These are phyloP conservation scores for Bursaphelenchus okinawaensis DNA, from an alignment of 2,888 invertebrate species.

Conservation along the genomic window DNA sequence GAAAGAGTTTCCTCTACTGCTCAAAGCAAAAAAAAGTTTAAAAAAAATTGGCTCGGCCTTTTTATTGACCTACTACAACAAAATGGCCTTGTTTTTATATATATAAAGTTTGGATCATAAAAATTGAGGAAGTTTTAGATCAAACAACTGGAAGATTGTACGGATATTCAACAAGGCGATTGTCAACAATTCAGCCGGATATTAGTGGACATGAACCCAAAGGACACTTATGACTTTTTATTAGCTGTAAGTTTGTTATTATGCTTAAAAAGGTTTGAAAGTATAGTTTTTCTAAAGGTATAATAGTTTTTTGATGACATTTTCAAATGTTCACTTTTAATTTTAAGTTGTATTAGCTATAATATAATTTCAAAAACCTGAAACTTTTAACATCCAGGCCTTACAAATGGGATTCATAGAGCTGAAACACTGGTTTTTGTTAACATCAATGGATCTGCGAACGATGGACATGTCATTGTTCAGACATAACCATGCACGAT, in stretches of 20 bases:
- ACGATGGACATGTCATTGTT: constrained; percentile 55
- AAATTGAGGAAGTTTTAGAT: constrained; percentile 33
- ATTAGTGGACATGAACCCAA: constrained; percentile 50
- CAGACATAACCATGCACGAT: constrained; percentile 57
- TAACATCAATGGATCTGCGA: constrained; percentile 54
- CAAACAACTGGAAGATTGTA: constrained; percentile 52
- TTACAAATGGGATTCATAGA: constrained; percentile 57
- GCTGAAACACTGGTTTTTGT: constrained; percentile 55
- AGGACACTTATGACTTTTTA: constrained; percentile 50
- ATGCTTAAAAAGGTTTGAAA: no score
- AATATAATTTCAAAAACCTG: constrained; percentile 1
- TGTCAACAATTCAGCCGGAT: constrained; percentile 53
- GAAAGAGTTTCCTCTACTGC: no score
- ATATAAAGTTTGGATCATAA: no score
- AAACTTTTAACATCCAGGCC: constrained; percentile 28
- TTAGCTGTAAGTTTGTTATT: constrained; percentile 45
- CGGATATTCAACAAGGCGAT: constrained; percentile 40
- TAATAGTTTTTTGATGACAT: no score
- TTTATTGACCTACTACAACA: no score
- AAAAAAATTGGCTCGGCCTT: no score
- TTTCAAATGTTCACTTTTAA: no score
- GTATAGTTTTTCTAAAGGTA: no score
- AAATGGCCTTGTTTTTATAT: no score
- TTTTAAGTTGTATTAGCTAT: constrained; percentile 52
- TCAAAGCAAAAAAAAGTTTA: no score